Conservation (phyloP, 2,888 invertebrate species). For the Drosophila mayaguana region DNA sequence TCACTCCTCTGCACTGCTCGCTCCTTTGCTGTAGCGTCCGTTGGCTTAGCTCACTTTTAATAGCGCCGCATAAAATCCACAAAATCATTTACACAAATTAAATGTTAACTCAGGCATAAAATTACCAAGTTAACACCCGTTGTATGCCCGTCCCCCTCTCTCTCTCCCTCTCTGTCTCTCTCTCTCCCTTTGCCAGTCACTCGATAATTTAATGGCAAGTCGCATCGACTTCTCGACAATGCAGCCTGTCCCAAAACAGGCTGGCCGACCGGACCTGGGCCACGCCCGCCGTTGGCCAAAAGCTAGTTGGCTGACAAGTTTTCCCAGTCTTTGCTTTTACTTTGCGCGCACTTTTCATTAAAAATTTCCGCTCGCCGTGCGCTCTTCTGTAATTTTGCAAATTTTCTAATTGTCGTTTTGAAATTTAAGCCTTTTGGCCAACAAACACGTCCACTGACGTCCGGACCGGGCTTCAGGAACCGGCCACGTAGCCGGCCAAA, state of each 20-base stretch:
- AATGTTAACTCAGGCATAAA: conserved; percentile 82
- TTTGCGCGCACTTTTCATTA: conserved; percentile 66
- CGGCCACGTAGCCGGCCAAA: conserved; percentile 21
- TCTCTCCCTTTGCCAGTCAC: background rate
- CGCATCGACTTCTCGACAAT: conserved; percentile 45
- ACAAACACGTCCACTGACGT: conserved; percentile 66
- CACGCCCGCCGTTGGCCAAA: conserved; percentile 18
- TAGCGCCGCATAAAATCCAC: conserved; percentile 74
- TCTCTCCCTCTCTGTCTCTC: background rate
- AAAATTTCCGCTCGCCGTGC: conserved; percentile 49
- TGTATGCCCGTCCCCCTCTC: conserved; percentile 9
- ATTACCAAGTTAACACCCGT: conserved; percentile 83
- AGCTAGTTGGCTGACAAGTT: conserved; percentile 53
- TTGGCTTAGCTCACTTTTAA: conserved; percentile 52
- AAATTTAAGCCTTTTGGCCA: conserved; percentile 74
- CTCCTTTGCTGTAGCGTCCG: background rate
- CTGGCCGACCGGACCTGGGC: conserved; percentile 17
- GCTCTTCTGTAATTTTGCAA: conserved; percentile 71
- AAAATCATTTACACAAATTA: conserved; percentile 80
- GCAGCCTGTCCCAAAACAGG: conserved; percentile 31
- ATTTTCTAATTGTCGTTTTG: conserved; percentile 81
- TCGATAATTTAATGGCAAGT: conserved; percentile 55
- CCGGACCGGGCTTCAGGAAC: conserved; percentile 59
- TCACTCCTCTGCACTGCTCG: background rate
- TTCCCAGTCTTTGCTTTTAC: conserved; percentile 51